These are phyloP conservation scores for Delichon dasypus DNA, from an alignment of 2,797 vertebrate species.

Conservation along the genomic window DNA sequence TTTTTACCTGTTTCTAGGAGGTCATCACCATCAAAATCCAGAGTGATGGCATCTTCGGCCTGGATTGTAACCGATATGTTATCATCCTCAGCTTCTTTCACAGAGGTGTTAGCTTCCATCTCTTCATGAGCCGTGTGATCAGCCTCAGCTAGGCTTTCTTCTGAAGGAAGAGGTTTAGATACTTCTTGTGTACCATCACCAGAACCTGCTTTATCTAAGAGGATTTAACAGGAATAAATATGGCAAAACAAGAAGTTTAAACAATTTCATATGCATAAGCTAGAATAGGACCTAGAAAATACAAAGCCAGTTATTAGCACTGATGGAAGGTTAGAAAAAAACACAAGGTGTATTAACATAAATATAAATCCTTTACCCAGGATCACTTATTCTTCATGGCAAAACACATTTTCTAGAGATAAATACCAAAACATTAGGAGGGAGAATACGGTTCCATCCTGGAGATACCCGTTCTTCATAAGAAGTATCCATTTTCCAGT, in stretches of 20 bases:
- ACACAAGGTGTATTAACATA: constrained; percentile 90
- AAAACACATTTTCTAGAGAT: constrained; percentile 76
- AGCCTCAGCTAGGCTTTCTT: constrained; percentile 88
- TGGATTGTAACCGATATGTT: constrained; percentile 99
- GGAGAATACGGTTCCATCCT: constrained; percentile 66
- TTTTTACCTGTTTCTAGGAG: constrained; percentile 99
- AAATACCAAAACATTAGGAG: constrained; percentile 75
- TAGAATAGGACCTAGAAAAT: constrained; percentile 95
- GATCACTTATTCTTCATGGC: constrained; percentile 84
- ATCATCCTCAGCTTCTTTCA: constrained; percentile 97
- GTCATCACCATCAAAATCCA: constrained; percentile 99
- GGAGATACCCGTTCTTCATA: constrained; percentile 68
- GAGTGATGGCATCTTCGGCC: constrained; percentile 99
- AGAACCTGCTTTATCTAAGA: constrained; percentile 99
- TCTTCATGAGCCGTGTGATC: constrained; percentile 87
- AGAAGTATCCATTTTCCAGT: constrained; percentile 58
- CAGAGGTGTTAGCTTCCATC: constrained; percentile 86
- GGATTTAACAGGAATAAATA: constrained; percentile 99
- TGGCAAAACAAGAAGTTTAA: constrained; percentile 98
- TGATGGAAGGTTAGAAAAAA: constrained; percentile 91
- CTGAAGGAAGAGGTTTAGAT: constrained; percentile 94
- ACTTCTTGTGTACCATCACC: constrained; percentile 99
- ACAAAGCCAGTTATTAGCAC: constrained; percentile 97
- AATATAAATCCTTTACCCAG: constrained; percentile 89
- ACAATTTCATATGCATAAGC: constrained; percentile 92